These are phyloP conservation scores for Anthonomus grandis DNA, from an alignment of 1,140 invertebrate species.

Conservation along the genomic window DNA sequence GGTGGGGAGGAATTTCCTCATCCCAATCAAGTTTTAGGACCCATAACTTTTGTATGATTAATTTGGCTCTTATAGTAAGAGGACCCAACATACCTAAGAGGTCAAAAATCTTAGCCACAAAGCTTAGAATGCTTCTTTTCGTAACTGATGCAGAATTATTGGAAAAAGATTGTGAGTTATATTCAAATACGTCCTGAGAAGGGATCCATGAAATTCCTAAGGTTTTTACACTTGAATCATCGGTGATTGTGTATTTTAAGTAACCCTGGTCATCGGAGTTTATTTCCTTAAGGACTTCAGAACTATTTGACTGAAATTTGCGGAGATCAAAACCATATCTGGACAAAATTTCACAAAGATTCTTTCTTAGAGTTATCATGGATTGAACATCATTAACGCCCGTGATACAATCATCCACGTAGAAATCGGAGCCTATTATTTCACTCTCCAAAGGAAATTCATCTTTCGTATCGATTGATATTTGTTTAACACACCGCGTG, in stretches of 20 bases:
- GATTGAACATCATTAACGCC: conserved; percentile 36
- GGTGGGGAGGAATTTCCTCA: conserved; percentile 37
- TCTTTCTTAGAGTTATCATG: conserved; percentile 6
- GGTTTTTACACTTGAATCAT: no score
- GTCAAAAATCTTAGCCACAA: conserved; percentile 19
- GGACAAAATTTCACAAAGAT: conserved; percentile 24
- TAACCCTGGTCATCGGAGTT: no score
- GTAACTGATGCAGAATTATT: no score
- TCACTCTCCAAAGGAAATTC: conserved; percentile 29
- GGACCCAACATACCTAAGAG: conserved; percentile 46
- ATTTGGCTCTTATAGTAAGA: conserved; percentile 43
- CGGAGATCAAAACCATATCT: conserved; percentile 30
- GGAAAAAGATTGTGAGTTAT: no score
- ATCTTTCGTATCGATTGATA: conserved; percentile 34
- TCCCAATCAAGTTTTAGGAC: conserved; percentile 46
- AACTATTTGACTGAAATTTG: conserved; percentile 36
- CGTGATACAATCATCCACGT: conserved; percentile 51
- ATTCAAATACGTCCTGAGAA: no score
- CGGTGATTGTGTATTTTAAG: no score
- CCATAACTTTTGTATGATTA: conserved; percentile 49
- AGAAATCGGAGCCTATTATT: conserved; percentile 47
- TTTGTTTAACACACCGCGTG: conserved; percentile 37
- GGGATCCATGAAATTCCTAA: no score
- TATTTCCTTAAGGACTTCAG: no score
- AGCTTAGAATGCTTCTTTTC: conserved; percentile 43